Conservation (phyloP, 2,888 invertebrate genomes). For the Syrphus vitripennis region DNA sequence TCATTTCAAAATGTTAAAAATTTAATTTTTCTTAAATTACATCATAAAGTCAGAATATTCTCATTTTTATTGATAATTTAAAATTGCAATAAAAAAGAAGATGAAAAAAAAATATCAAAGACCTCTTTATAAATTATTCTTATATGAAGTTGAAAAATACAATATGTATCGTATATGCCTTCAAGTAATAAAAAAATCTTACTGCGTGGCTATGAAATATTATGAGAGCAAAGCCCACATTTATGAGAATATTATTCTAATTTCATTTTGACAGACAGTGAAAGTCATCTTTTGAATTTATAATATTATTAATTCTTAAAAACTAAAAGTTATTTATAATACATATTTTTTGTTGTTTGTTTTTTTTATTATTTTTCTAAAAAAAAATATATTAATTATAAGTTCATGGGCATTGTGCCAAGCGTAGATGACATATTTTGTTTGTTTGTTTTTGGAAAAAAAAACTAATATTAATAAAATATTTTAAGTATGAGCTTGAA, state of each 20-base stretch:
- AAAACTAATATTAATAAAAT: background rate
- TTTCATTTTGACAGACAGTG: slow-evolving; percentile 10
- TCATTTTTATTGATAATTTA: background rate
- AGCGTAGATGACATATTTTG: background rate
- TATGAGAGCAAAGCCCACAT: background rate
- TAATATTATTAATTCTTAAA: background rate
- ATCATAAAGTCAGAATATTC: background rate
- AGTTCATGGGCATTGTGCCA: slow-evolving; percentile 16
- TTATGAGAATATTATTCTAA: background rate
- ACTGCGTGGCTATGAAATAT: background rate
- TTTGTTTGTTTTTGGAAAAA: background rate
- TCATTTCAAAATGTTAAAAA: background rate
- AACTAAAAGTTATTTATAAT: slow-evolving; percentile 2
- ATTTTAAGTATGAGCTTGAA: background rate
- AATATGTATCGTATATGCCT: too few relatives aligned
- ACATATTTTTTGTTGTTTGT: background rate
- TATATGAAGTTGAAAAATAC: background rate
- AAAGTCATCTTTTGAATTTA: slow-evolving; percentile 25
- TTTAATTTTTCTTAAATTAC: background rate
- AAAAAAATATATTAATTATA: background rate
- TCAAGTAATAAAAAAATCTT: background rate
- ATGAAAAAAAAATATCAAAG: background rate
- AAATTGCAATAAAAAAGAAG: background rate
- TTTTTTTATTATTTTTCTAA: background rate
- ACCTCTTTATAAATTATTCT: background rate